phyloP scores from a whole-genome alignment of 2,797 vertebrate genomes.

The Pagetopsis macropterus region DNA sequence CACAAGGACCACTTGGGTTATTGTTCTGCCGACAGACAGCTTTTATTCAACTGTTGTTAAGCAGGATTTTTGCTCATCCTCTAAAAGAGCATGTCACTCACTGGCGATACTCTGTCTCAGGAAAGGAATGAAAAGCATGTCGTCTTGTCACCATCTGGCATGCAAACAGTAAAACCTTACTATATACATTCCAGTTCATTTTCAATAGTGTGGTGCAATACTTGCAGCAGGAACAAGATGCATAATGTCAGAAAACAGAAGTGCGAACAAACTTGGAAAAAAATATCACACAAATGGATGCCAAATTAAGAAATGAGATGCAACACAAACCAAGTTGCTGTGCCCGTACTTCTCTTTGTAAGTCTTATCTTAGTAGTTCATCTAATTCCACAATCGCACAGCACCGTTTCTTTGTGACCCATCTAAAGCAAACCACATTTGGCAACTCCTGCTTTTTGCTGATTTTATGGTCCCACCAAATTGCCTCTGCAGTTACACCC shows the following conservation, averaged over 20 bases:
- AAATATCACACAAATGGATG: conserved; percentile 8
- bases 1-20: conserved; percentile 18
- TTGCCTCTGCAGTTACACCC: not conserved
- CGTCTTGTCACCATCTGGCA: not conserved
- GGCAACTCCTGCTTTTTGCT: conserved; percentile 5
- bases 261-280: conserved; percentile 16
- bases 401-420: conserved; percentile 6
- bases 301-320: conserved; percentile 23
- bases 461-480: conserved; percentile 4
- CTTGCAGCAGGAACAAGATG: conserved; percentile 1
- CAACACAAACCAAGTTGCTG: conserved; percentile 9
- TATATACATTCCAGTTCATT: not conserved
- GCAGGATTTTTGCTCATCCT: not conserved
- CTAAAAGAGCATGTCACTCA: not conserved
- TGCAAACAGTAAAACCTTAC: not conserved
- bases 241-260: conserved; percentile 17
- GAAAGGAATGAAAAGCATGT: not conserved
- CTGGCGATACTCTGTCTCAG: not conserved
- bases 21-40: conserved; percentile 1
- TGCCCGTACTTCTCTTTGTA: conserved; percentile 13
- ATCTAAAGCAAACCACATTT: not conserved
- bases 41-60: conserved; percentile 3
- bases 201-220: conserved; percentile 17
- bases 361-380: conserved; percentile 3
- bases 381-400: conserved; percentile 4